Conservation (phyloP, 2,113 vertebrate species). For the Atherinomorus stipes region DNA sequence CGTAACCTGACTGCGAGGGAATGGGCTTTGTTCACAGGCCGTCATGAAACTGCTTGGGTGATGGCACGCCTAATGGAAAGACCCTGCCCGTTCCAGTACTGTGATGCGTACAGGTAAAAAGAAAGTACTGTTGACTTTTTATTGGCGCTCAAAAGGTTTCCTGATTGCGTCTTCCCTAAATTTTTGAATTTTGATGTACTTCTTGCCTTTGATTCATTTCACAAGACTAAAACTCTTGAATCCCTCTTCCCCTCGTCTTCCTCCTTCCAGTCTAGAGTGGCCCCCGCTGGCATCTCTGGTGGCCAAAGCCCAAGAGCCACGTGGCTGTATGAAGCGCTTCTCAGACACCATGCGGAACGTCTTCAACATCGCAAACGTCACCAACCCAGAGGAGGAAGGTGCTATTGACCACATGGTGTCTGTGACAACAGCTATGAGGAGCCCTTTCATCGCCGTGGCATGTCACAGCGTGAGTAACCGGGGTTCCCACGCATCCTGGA, state of each 20-base stretch:
- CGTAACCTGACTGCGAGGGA: constrained; percentile 89
- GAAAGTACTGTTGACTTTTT: too few species aligned
- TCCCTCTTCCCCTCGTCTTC: neutral
- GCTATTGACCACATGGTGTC: constrained; percentile 94
- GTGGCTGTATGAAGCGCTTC: constrained; percentile 88
- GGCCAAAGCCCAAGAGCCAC: constrained; percentile 85
- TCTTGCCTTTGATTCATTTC: too few species aligned
- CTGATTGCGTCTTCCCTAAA: too few species aligned
- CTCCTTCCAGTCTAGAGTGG: constrained; percentile 85
- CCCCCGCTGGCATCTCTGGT: constrained; percentile 84
- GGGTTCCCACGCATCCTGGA: too few species aligned
- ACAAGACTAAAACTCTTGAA: too few species aligned
- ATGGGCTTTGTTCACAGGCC: constrained; percentile 94
- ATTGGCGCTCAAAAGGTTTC: too few species aligned
- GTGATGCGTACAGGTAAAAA: constrained; percentile 81
- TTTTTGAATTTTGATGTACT: too few species aligned
- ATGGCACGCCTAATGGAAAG: constrained; percentile 89
- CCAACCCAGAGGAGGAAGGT: constrained; percentile 87
- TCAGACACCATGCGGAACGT: constrained; percentile 81
- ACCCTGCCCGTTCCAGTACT: constrained; percentile 88
- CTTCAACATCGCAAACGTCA: constrained; percentile 83
- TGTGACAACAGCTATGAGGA: constrained; percentile 89
- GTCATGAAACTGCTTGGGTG: constrained; percentile 87
- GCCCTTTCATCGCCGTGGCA: constrained; percentile 87
- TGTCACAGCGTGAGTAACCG: constrained; percentile 91